Percentiles rank a stretch among this genome's conserved stretches.
These are phyloP conservation scores for Syngnathus typhle DNA, from an alignment of 2,113 vertebrate genomes.

Conservation along the genomic window DNA sequence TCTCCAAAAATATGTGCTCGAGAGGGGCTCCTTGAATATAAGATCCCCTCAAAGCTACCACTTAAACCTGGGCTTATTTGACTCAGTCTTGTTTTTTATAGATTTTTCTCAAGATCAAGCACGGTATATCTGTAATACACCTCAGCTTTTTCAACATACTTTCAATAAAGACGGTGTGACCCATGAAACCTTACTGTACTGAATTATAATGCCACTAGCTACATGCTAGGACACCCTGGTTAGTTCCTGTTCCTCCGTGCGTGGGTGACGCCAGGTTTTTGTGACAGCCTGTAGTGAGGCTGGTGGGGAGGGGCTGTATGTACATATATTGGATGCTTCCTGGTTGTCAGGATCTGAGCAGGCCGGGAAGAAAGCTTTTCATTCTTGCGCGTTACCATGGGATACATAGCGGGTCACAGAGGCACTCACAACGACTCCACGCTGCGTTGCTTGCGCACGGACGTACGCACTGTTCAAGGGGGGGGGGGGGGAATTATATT, in stretches of 20 bases:
- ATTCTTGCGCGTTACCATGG: constrained; percentile 39
- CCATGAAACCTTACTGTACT: not conserved
- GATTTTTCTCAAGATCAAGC: not conserved
- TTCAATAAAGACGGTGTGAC: too few species aligned
- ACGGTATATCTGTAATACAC: too few species aligned
- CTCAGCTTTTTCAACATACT: too few species aligned
- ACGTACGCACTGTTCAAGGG: not conserved
- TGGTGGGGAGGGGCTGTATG: constrained; percentile 14
- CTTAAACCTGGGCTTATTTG: not conserved
- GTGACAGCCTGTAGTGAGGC: constrained; percentile 4
- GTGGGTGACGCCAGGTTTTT: constrained; percentile 30
- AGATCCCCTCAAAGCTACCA: not conserved
- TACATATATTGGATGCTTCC: constrained; percentile 42
- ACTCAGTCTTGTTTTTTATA: not conserved
- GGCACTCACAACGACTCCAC: constrained; percentile 1
- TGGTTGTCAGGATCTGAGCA: constrained; percentile 41
- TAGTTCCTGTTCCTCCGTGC: not conserved
- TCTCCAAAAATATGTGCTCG: not conserved
- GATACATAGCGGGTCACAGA: constrained; percentile 19
- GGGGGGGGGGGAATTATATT: not conserved
- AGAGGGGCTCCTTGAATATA: not conserved
- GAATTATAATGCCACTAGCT: not conserved
- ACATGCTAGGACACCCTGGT: not conserved
- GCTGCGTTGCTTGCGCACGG: constrained; percentile 7
- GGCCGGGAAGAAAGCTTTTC: constrained; percentile 45